Evolutionary conservation across 2,113 vertebrate genomes (phyloP), one percentile per base, ranked within the genome.

Genomic region (Callipepla californica): DNA sequence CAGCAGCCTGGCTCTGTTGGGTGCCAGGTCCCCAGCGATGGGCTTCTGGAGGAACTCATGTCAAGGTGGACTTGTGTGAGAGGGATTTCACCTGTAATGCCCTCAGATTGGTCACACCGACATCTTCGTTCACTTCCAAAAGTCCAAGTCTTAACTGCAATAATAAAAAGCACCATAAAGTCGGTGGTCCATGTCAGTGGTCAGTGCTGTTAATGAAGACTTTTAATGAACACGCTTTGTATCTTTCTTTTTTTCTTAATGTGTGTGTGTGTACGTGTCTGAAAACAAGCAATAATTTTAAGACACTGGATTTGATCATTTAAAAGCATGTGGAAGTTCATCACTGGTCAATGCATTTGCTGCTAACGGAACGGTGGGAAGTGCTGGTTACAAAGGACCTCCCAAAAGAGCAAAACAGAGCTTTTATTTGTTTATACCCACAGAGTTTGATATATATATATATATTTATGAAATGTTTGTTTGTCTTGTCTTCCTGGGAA

Each of bases 241-340:
- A 63, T 81, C 57, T 59, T 57, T 81, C 36, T 51, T 25, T 12
- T 40, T 80, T 38, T 63, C 70, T 66, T 36, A 36, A 55, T 87
- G 22, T 48, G 48, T 30, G 51, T 53, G 51, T 30, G 51, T 53
- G 51, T 53, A 30, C 16, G 51, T 47, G 59, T 72, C 63, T 90
- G 67, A 67, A 89, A 85, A 90, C 11, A 7, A 96, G 95, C 93
- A 97, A 94, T 96, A 93, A 85, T 80, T 94, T 92, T 59, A 82
- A 89, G 95, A 68, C 57, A 40, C 47, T 88, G 87, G 69, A 72
- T 80, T 75, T 90, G 42, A 67, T 63, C 21, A 15, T 63, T 83
- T 47, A 26, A 75, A 66, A 93, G 36, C 40, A 72, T 78, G 72
- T 57, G 68, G 36, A 86, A 50, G 22, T 86, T 93, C 61, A 89